Base-by-base conservation (phyloP, 2,888 invertebrate genomes). In the Acanthosepion esculentum region DNA sequence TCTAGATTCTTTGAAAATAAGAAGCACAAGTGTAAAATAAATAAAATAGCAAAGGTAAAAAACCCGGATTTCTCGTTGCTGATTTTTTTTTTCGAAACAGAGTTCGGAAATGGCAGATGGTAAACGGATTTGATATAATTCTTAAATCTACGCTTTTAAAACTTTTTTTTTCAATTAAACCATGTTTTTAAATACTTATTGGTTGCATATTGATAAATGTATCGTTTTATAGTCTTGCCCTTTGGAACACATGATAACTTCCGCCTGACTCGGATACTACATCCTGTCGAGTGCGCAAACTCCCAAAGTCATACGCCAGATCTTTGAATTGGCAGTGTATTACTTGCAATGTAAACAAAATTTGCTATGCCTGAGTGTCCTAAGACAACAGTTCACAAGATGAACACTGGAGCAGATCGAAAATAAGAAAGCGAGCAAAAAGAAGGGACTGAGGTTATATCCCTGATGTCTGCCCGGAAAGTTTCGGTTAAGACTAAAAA, bases 111-210 rank as follows among this genome's bases (percentile, higher is more conserved):
- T 78, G 33, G 23, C 78, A 78, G 78, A 78, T 78, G 78, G 7
- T 12, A 78, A 33, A 78, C 12, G n/a, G 5, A 78, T 78, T 0
- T 33, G 4, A 78, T 33, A 33, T n/a, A n/a, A 12, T 33, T 78
- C 78, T 78, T 12, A 78, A 78, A 78, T n/a, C n/a, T 12, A 33
- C n/a, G n/a, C n/a, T n/a, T 33, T 78, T n/a, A 78, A 33, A 78
- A 78, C n/a, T 33, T n/a, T 78, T 78, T 78, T 78, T 33, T 33
- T 78, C n/a, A 78, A 78, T 78, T 78, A 78, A 78, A 33, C 15
- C 78, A 78, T 78, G 78, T 78, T 78, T 78, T 78, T 78, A 78
- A 78, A 78, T 78, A n/a, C 78, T 78, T 33, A 78, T 78, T 78
- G n/a, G 78, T 10, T 78, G 78, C 78, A 78, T 78, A 78, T 78